A percentile compares a stretch with the other conserved stretches of the same genome.
Conservation (phyloP, 2,888 invertebrate species). For the Nemoura dubitans region DNA sequence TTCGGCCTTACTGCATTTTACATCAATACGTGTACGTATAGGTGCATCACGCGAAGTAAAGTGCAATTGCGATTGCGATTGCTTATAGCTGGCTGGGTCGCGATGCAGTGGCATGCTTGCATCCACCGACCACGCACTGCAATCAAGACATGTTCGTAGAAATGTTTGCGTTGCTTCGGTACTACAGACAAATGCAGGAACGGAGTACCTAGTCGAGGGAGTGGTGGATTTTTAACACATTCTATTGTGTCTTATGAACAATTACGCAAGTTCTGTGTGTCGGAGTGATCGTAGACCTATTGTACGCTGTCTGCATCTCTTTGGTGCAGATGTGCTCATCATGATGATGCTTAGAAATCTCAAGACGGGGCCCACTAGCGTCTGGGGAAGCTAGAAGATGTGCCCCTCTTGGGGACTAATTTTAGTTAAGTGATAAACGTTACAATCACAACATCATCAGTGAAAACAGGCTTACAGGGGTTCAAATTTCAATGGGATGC, state of each 20-base stretch:
- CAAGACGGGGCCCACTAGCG: too few relatives aligned
- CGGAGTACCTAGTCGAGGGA: background rate
- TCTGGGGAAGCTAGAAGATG: too few relatives aligned
- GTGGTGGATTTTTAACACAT: slow-evolving; percentile 25
- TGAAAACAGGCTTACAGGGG: too few relatives aligned
- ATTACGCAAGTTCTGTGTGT: slow-evolving; percentile 25
- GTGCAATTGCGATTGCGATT: background rate
- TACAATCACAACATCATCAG: too few relatives aligned
- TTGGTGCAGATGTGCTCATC: background rate
- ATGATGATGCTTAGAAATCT: background rate
- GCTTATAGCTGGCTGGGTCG: too few relatives aligned
- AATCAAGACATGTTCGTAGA: slow-evolving; percentile 1
- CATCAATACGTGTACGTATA: background rate
- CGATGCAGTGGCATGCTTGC: background rate
- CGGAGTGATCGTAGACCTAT: background rate
- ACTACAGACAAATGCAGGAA: too few relatives aligned
- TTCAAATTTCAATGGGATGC: too few relatives aligned
- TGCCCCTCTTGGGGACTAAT: too few relatives aligned
- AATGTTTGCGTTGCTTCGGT: background rate
- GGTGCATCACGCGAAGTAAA: slow-evolving; percentile 24
- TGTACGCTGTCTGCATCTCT: background rate
- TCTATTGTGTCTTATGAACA: slow-evolving; percentile 30
- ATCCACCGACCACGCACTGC: background rate
- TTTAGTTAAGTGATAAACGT: too few relatives aligned
- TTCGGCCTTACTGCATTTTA: too few relatives aligned